These are phyloP conservation scores for Brachypodius melanocephalos DNA, from an alignment of 2,113 vertebrate species.

Conservation along the genomic window DNA sequence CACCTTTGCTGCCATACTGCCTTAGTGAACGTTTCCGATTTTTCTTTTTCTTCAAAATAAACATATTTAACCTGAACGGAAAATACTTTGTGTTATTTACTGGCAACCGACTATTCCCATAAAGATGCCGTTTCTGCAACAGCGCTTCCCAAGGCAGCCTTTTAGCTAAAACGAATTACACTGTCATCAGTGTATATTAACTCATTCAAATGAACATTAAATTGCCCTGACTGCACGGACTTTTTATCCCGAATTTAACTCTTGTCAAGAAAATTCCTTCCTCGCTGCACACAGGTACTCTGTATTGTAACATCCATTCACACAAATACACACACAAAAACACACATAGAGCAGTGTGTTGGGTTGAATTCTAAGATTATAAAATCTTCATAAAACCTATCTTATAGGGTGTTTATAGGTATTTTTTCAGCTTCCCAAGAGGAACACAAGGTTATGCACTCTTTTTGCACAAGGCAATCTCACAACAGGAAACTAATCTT, in stretches of 20 bases:
- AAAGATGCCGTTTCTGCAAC: not conserved
- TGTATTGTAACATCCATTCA: not conserved
- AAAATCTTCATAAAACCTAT: slow-evolving; percentile 8
- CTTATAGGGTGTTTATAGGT: not conserved
- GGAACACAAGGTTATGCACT: slow-evolving; percentile 10
- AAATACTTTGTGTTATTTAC: not conserved
- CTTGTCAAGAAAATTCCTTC: not conserved
- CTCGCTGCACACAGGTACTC: not conserved
- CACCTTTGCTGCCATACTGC: not conserved
- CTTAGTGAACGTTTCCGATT: no score
- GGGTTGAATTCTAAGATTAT: not conserved
- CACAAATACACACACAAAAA: not conserved
- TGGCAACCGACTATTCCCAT: not conserved
- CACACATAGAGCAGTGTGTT: accelerated
- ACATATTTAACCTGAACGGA: not conserved
- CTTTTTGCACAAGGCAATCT: slow-evolving; percentile 46
- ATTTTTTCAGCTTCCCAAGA: slow-evolving; percentile 37
- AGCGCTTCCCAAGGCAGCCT: not conserved
- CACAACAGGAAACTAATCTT: slow-evolving; percentile 68
- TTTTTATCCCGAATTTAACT: not conserved
- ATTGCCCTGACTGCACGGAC: not conserved
- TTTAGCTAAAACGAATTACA: not conserved
- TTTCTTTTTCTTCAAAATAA: not conserved
- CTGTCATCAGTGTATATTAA: not conserved
- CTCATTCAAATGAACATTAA: not conserved